These are phyloP conservation scores for Deilephila porcellus DNA, from an alignment of 2,888 invertebrate genomes.

Conservation along the genomic window DNA sequence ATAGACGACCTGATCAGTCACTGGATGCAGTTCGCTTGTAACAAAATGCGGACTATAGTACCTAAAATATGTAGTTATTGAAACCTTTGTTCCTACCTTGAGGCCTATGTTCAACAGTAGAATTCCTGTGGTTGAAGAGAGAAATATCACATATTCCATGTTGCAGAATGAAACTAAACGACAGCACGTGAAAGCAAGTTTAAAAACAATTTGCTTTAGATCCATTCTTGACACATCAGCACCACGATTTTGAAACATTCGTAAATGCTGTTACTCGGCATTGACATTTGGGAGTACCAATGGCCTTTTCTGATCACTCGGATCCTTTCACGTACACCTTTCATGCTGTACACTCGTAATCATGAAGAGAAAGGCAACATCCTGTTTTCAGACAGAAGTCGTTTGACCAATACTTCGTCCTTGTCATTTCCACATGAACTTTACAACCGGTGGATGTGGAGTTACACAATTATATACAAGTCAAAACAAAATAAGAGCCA, in stretches of 20 bases:
- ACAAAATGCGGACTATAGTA: too few species aligned
- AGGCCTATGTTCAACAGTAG: too few species aligned
- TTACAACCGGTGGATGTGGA: background rate
- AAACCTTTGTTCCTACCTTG: too few species aligned
- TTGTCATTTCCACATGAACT: background rate
- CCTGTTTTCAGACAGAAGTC: background rate
- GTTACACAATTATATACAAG: background rate
- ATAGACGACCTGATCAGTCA: too few species aligned
- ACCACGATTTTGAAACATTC: background rate
- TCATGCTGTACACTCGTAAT: background rate
- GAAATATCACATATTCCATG: too few species aligned
- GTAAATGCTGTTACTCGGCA: background rate
- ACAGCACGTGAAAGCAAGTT: too few species aligned
- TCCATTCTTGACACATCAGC: too few species aligned
- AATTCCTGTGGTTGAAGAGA: too few species aligned
- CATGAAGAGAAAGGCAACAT: background rate
- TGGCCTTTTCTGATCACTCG: slow-evolving; percentile 11
- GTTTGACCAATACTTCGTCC: background rate
- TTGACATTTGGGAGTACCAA: slow-evolving; percentile 11
- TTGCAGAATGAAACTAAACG: too few species aligned
- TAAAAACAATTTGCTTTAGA: too few species aligned
- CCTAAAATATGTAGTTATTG: too few species aligned
- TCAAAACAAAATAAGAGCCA: background rate
- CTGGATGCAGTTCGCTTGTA: too few species aligned
- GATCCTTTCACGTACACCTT: background rate